Evolutionary conservation across 2,797 vertebrate species (phyloP).

Genomic region (Atherinosoma microstoma): DNA sequence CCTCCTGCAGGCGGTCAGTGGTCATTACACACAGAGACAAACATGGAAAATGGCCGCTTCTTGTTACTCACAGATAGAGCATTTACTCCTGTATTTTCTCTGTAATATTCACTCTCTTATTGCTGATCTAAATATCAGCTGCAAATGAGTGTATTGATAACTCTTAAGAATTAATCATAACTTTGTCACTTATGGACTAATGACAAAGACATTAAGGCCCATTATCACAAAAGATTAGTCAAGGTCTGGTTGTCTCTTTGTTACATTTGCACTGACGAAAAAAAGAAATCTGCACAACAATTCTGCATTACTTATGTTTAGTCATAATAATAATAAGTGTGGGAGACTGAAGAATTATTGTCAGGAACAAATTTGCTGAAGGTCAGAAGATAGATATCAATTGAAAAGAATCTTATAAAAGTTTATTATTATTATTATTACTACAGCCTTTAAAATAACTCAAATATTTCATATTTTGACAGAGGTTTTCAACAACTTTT

Average conservation of each 20-base stretch:
- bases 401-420: not conserved
- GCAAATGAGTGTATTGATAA: not conserved
- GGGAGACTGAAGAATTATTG: too few species aligned
- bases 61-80: not conserved
- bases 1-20: slow-evolving; percentile 97
- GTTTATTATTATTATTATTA: not conserved
- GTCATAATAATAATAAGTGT: too few species aligned
- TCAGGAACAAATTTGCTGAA: not conserved
- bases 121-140: not conserved
- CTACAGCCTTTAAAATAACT: too few species aligned
- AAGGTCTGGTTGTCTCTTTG: not conserved
- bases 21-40: slow-evolving; percentile 23
- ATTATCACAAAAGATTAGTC: not conserved
- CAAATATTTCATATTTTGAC: too few species aligned
- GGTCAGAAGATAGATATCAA: not conserved
- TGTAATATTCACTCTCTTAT: not conserved
- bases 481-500: too few species aligned
- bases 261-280: not conserved
- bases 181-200: not conserved
- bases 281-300: not conserved
- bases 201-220: not conserved
- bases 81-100: not conserved
- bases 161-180: not conserved
- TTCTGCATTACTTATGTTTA: too few species aligned
- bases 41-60: not conserved